Base-by-base conservation (phyloP, 2,888 invertebrate species). In the Eristalinus aeneus region DNA sequence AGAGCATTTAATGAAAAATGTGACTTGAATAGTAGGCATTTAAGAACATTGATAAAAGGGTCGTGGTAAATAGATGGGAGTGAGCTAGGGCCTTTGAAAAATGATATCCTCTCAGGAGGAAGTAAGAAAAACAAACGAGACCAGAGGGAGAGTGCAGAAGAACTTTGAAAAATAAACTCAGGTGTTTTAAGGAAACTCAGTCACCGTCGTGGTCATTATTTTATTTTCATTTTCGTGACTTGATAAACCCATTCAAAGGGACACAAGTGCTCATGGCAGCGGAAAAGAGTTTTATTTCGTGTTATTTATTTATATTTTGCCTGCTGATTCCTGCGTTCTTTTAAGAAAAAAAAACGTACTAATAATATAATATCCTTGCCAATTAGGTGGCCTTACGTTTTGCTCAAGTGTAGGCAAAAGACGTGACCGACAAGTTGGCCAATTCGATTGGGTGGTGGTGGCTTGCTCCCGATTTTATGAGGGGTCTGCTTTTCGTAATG, bases 21-120 rank as follows among this genome's bases (percentile, higher is more conserved):
- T 80, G 80, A 80, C 80, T 80, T 80, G 80, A 80, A 80, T 80
- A 80, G 80, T 80, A 80, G 74, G 68, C 80, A 64, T 80, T 74
- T 80, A 80, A 69, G 72, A 32, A 27, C 27, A 54, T 68, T 58
- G 74, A 74, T 68, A 80, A 80, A 80, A 74, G 74, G 73, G 74
- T 74, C 80, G 63, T 39, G 16, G 20, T 12, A 31, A 31, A 32
- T 22, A 31, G 63, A 39, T 31, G 31, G 64, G 32, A 20, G 12
- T 46, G 8, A 36, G 54, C 31, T 73, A 12, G 4, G n/a, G 56
- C 54, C 61, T 80, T 74, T 63, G 68, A 69, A 74, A 80, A 80
- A 73, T 72, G 67, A 72, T 78, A 65, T 71, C 46, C 46, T 46
- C 46, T 56, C 58, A 68, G 36, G 34, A 39, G 27, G 31, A 31